These are phyloP conservation scores for Pelobates fuscus DNA, from an alignment of 2,113 vertebrate species.

Conservation along the genomic window DNA sequence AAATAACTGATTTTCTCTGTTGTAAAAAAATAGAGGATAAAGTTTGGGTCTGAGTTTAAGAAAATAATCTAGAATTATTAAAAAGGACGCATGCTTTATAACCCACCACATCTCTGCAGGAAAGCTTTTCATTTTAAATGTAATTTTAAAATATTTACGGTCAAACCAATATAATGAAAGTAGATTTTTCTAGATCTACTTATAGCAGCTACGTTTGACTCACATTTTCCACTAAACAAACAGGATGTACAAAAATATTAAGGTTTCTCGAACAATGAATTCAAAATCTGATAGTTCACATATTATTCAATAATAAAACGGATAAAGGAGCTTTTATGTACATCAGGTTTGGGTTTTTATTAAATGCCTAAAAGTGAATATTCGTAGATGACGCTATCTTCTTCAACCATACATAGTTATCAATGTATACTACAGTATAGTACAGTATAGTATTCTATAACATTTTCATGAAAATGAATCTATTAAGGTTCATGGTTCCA, in stretches of 20 bases:
- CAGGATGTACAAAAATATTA: not conserved
- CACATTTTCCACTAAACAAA: not conserved
- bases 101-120: not conserved
- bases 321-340: too few relatives aligned
- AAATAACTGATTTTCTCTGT: not conserved
- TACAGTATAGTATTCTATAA: too few relatives aligned
- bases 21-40: not conserved
- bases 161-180: not conserved
- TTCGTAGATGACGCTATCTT: too few relatives aligned
- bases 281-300: too few relatives aligned
- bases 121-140: not conserved
- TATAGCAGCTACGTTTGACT: not conserved
- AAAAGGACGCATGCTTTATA: not conserved
- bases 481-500: too few relatives aligned
- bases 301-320: not conserved
- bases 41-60: not conserved
- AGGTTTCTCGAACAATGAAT: not conserved
- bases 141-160: not conserved
- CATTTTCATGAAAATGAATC: too few relatives aligned
- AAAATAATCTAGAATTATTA: slow-evolving; percentile 1
- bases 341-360: too few relatives aligned
- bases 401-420: too few relatives aligned
- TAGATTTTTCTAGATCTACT: not conserved
- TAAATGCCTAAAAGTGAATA: too few relatives aligned
- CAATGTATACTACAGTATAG: too few relatives aligned